Conservation (phyloP, 2,888 invertebrate genomes). For the Eristalis arbustorum region DNA sequence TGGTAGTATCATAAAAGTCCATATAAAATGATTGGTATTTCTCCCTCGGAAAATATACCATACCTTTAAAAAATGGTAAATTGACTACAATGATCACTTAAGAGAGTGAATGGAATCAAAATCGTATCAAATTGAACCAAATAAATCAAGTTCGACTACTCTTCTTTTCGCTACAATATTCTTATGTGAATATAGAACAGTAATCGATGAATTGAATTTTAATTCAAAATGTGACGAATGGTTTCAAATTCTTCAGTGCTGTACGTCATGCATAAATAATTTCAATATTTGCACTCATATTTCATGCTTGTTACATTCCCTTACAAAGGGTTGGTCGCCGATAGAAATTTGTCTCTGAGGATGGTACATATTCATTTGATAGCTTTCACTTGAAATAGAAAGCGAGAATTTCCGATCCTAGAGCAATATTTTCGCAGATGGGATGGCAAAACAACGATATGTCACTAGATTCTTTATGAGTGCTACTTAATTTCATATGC, state of each 20-base stretch:
- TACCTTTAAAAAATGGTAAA: constrained; percentile 23
- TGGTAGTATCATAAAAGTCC: constrained; percentile 54
- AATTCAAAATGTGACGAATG: constrained; percentile 15
- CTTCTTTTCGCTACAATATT: not conserved
- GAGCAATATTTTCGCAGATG: not conserved
- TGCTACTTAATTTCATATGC: not conserved
- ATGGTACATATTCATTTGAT: not conserved
- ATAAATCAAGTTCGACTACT: constrained; percentile 16
- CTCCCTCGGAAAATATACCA: not conserved
- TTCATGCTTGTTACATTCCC: not conserved
- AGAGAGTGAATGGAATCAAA: not conserved
- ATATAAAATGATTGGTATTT: not conserved
- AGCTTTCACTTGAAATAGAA: constrained; percentile 6
- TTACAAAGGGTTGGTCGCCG: constrained; percentile 19
- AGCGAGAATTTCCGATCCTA: not conserved
- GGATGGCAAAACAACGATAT: constrained; percentile 3
- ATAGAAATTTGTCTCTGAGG: constrained; percentile 1
- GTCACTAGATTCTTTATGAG: not conserved
- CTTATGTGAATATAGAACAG: constrained; percentile 13
- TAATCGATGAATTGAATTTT: constrained; percentile 42
- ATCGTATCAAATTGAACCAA: not conserved
- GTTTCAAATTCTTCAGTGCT: constrained; percentile 10
- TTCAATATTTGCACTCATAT: constrained; percentile 34
- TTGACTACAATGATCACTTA: not conserved
- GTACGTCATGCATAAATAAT: constrained; percentile 26